A percentile compares a stretch with the other conserved stretches of the same genome.
phyloP scores from a whole-genome alignment of 2,888 invertebrate species.

The Himalopsyche anomala region DNA sequence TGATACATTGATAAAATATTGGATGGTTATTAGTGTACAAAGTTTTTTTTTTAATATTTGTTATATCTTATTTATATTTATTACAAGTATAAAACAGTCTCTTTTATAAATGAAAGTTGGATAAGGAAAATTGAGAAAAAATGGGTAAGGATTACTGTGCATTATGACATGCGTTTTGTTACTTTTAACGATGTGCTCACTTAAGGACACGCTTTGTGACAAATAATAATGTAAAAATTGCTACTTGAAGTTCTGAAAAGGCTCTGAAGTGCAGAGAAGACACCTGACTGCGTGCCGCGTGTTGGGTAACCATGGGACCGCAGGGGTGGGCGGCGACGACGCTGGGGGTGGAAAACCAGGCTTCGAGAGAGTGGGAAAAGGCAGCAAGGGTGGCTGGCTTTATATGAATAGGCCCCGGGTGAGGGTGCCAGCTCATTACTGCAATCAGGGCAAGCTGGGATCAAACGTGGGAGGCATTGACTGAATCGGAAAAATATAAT shows the following conservation, averaged over 20 bases:
- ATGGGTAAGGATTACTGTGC: not conserved
- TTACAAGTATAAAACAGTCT: too few relatives aligned
- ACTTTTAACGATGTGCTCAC: slow-evolving; percentile 27
- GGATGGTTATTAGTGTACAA: too few relatives aligned
- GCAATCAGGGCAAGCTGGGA: slow-evolving; percentile 56
- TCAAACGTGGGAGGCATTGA: slow-evolving; percentile 27
- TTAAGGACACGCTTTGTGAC: slow-evolving; percentile 35
- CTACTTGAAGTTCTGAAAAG: slow-evolving; percentile 43
- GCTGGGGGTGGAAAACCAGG: slow-evolving; percentile 24
- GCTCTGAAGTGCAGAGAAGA: slow-evolving; percentile 49
- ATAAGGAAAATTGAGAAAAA: too few relatives aligned
- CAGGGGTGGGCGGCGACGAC: slow-evolving; percentile 32
- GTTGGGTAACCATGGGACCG: slow-evolving; percentile 61
- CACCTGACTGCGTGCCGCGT: slow-evolving; percentile 53
- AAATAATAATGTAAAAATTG: slow-evolving; percentile 32
- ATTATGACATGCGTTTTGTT: not conserved
- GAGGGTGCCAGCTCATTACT: slow-evolving; percentile 55
- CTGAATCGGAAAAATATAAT: slow-evolving; percentile 28
- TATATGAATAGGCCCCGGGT: slow-evolving; percentile 26
- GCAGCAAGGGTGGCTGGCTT: slow-evolving; percentile 8
- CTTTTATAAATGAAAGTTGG: too few relatives aligned
- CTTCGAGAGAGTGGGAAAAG: not conserved
- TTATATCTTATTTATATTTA: too few relatives aligned
- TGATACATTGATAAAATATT: too few relatives aligned
- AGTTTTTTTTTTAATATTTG: too few relatives aligned